phyloP scores from a whole-genome alignment of 2,113 vertebrate species.

The Antechinus flavipes region DNA sequence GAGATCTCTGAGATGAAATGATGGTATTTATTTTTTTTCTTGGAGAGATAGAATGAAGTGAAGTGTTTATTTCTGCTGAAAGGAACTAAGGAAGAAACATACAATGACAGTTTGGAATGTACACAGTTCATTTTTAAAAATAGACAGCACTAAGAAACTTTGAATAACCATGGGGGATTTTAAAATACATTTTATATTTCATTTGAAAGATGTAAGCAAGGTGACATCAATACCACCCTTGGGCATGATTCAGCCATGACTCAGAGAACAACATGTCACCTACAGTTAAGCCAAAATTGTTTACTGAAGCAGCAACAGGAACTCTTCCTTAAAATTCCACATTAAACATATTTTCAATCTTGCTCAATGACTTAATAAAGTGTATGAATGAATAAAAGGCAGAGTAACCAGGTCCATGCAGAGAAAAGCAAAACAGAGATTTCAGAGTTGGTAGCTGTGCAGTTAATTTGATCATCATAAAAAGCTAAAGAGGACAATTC shows the following conservation, averaged over 20 bases:
- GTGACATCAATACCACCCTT: neutral
- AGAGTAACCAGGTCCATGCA: neutral
- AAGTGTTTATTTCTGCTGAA: neutral
- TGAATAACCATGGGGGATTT: neutral
- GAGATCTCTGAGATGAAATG: neutral
- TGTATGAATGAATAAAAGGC: neutral
- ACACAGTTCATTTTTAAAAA: neutral
- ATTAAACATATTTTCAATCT: neutral
- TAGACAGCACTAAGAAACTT: neutral
- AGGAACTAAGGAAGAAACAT: neutral
- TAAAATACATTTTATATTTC: neutral
- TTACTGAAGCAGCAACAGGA: neutral
- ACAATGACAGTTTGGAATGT: neutral
- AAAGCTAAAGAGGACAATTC: neutral
- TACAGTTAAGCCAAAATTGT: neutral
- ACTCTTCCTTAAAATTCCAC: neutral
- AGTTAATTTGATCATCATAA: neutral
- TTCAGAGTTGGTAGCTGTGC: neutral
- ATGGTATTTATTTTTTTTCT: neutral
- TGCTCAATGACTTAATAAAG: neutral
- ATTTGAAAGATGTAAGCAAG: neutral
- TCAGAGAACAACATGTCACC: neutral
- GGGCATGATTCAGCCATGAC: neutral
- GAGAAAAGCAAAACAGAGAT: neutral
- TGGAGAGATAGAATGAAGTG: neutral